These are phyloP conservation scores for Schizopygopsis malacanthus DNA, from an alignment of 2,797 vertebrate species.

Conservation along the genomic window DNA sequence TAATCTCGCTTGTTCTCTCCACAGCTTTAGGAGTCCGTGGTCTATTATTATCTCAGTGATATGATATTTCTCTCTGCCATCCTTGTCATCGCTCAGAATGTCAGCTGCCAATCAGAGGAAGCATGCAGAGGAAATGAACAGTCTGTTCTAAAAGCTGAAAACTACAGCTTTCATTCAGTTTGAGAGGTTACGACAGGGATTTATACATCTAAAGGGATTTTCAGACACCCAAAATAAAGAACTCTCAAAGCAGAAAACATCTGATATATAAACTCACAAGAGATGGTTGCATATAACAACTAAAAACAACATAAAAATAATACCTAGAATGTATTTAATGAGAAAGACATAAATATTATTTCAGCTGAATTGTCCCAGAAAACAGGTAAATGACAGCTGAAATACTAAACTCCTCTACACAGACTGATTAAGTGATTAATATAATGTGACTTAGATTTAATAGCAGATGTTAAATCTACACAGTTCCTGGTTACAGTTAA, in stretches of 20 bases:
- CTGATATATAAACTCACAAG: conserved; percentile 5
- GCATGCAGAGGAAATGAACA: conserved; percentile 9
- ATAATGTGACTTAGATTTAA: background rate
- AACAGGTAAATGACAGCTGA: background rate
- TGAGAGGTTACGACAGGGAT: conserved; percentile 22
- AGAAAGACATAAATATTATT: background rate
- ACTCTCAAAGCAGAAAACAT: background rate
- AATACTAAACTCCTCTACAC: background rate
- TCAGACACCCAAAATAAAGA: conserved; percentile 19
- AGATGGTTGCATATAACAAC: conserved; percentile 12
- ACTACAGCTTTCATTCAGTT: conserved; percentile 33
- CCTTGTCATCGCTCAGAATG: conserved; percentile 25
- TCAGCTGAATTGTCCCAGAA: background rate
- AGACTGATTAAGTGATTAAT: conserved; percentile 1
- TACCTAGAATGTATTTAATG: background rate
- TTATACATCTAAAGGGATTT: conserved; percentile 25
- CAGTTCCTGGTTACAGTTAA: background rate
- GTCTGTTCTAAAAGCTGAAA: conserved; percentile 32
- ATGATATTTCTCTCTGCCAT: conserved; percentile 38
- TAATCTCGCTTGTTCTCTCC: conserved; percentile 16
- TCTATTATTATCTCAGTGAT: conserved; percentile 47
- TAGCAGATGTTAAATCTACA: background rate
- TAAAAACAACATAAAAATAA: background rate
- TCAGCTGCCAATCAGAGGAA: conserved; percentile 44
- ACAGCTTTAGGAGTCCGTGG: conserved; percentile 16